Evolutionary conservation across 2,797 vertebrate genomes (phyloP).

Genomic region (Babyrousa celebensis): DNA sequence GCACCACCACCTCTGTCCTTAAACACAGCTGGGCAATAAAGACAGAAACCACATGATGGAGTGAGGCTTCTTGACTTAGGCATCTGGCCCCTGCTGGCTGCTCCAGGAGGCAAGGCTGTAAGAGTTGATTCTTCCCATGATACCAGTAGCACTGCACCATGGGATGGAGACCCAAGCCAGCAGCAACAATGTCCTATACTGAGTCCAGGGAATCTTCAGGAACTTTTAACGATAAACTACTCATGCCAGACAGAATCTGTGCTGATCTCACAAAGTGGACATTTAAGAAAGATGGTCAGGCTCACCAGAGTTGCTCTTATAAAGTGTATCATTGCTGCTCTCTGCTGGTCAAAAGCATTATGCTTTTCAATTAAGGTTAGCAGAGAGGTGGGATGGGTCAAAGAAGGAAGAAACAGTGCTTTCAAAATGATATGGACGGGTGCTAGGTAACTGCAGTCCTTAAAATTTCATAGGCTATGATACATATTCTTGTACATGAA

Average conservation of each 20-base stretch:
- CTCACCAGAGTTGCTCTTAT: slow-evolving; percentile 54
- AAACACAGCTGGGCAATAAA: not conserved
- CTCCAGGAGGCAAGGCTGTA: not conserved
- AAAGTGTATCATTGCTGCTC: slow-evolving; percentile 91
- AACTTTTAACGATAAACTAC: not conserved
- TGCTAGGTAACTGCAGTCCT: not conserved
- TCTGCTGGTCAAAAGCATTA: slow-evolving; percentile 92
- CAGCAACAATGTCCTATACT: not conserved
- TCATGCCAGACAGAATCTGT: not conserved
- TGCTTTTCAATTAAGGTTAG: slow-evolving; percentile 74
- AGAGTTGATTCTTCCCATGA: not conserved
- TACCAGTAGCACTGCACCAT: not conserved
- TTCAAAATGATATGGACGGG: not conserved
- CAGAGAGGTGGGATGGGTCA: not conserved
- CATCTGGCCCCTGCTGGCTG: not conserved
- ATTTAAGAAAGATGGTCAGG: slow-evolving; percentile 68
- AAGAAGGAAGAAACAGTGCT: not conserved
- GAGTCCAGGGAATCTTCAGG: not conserved
- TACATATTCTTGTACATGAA: not conserved
- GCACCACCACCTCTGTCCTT: rapidly evolving
- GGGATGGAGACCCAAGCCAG: not conserved
- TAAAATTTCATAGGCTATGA: not conserved
- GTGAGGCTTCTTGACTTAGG: not conserved
- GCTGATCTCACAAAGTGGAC: not conserved
- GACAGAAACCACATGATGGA: not conserved